phyloP scores from a whole-genome alignment of 2,888 invertebrate genomes.

The Caenorhabditis sinica region DNA sequence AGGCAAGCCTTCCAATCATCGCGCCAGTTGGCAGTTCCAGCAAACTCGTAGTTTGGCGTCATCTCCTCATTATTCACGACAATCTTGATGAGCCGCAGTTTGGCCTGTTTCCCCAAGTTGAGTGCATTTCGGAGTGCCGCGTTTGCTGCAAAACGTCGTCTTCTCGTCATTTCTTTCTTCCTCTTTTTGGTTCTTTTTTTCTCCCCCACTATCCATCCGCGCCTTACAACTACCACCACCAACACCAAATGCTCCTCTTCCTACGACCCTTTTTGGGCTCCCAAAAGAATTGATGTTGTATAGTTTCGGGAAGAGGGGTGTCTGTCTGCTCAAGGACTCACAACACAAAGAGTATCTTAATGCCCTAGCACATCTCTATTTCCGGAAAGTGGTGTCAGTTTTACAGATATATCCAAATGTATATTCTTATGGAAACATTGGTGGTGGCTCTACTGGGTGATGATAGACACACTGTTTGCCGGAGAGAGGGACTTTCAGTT shows the following conservation, averaged over 20 bases:
- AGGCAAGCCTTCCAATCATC: slow-evolving; percentile 81
- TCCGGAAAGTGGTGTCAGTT: neutral
- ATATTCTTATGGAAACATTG: slow-evolving; percentile 36
- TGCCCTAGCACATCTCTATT: slow-evolving; percentile 1
- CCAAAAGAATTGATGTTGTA: slow-evolving; percentile 63
- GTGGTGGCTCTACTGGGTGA: neutral
- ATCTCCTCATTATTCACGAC: slow-evolving; percentile 81
- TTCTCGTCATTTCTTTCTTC: slow-evolving; percentile 49
- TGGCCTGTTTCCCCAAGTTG: slow-evolving; percentile 81
- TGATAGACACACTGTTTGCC: slow-evolving; percentile 43
- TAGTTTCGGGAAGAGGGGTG: slow-evolving; percentile 38
- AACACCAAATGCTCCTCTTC: slow-evolving; percentile 1
- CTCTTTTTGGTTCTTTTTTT: slow-evolving; percentile 24
- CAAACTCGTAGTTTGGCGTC: slow-evolving; percentile 78
- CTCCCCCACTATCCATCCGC: neutral
- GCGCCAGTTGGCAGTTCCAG: slow-evolving; percentile 80
- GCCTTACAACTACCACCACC: neutral
- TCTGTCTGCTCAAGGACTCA: slow-evolving; percentile 3
- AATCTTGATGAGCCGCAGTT: slow-evolving; percentile 82
- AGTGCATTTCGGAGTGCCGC: slow-evolving; percentile 80
- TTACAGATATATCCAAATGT: slow-evolving; percentile 27
- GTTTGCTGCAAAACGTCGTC: slow-evolving; percentile 79
- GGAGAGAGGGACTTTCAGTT: slow-evolving; percentile 51
- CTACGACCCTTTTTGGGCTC: slow-evolving; percentile 46
- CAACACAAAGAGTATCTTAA: slow-evolving; percentile 3